Percentiles rank a stretch among this genome's conserved stretches.
phyloP scores from a whole-genome alignment of 2,888 invertebrate genomes.

The Hypomecis atomaria region DNA sequence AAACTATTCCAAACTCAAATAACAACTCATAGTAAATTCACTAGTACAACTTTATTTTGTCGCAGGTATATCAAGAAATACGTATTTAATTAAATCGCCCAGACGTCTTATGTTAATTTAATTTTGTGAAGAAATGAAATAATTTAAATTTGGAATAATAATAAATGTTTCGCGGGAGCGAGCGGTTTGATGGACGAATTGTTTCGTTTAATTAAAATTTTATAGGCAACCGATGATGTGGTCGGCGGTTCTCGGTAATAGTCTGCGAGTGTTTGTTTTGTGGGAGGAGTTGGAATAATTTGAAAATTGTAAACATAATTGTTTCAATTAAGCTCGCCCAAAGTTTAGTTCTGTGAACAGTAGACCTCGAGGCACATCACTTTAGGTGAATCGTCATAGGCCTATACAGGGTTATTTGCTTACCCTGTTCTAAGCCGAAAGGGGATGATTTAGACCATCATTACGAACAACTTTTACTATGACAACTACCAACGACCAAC shows the following conservation, averaged over 20 bases:
- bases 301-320: background rate
- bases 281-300: background rate
- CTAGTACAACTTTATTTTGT: slow-evolving; percentile 33
- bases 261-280: slow-evolving; percentile 17
- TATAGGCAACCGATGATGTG: slow-evolving; percentile 14
- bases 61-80: slow-evolving; percentile 34
- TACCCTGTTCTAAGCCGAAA: too few relatives aligned
- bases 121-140: slow-evolving; percentile 39
- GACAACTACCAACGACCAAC: too few relatives aligned
- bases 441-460: too few relatives aligned
- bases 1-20: slow-evolving; percentile 60
- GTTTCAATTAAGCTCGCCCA: too few relatives aligned
- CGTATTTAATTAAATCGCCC: slow-evolving; percentile 40
- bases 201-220: slow-evolving; percentile 26
- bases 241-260: slow-evolving; percentile 7
- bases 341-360: too few relatives aligned
- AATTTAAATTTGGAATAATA: slow-evolving; percentile 40
- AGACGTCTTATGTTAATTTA: slow-evolving; percentile 40
- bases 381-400: too few relatives aligned
- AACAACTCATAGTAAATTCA: slow-evolving; percentile 54
- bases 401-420: too few relatives aligned
- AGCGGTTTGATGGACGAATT: slow-evolving; percentile 21
- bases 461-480: too few relatives aligned
- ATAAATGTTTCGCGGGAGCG: slow-evolving; percentile 32
- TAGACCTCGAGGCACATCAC: too few relatives aligned